phyloP scores from a whole-genome alignment of 2,888 invertebrate genomes.

The Pristionchus fissidentatus region DNA sequence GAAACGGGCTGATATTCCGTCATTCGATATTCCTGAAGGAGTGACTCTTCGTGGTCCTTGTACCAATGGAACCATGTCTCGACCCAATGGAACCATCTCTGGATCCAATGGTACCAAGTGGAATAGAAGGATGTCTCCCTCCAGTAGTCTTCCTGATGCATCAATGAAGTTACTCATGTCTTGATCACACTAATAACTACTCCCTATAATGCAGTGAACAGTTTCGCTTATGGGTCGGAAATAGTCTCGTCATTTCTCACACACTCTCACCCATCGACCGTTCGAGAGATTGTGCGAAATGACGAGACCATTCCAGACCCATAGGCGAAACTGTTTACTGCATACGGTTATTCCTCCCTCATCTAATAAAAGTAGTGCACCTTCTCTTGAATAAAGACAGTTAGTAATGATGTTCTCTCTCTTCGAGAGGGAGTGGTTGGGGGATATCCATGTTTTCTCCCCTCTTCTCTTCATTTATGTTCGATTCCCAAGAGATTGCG shows the following conservation, averaged over 20 bases:
- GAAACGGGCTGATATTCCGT: constrained; percentile 11
- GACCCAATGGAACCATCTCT: background rate
- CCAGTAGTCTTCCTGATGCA: background rate
- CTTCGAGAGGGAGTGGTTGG: background rate
- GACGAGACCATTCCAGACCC: too few species aligned
- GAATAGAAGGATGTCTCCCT: too few species aligned
- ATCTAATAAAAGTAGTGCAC: background rate
- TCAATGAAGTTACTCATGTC: background rate
- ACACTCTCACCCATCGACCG: too few species aligned
- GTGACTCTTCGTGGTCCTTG: background rate
- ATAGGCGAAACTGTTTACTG: too few species aligned
- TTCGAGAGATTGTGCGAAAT: too few species aligned
- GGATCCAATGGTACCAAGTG: too few species aligned
- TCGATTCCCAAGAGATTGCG: background rate
- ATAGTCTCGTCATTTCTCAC: too few species aligned
- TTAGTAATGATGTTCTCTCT: background rate
- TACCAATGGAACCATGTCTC: background rate
- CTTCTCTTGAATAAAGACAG: background rate
- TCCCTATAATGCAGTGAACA: too few species aligned
- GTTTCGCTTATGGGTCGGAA: too few species aligned
- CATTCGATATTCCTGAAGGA: background rate
- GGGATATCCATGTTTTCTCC: background rate
- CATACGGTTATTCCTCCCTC: background rate
- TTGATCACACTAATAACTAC: background rate
- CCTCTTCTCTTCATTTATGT: constrained; percentile 5